Percentiles rank a stretch among this genome's conserved stretches.
Conservation (phyloP, 2,888 invertebrate species). For the Anthoptus insignis region DNA sequence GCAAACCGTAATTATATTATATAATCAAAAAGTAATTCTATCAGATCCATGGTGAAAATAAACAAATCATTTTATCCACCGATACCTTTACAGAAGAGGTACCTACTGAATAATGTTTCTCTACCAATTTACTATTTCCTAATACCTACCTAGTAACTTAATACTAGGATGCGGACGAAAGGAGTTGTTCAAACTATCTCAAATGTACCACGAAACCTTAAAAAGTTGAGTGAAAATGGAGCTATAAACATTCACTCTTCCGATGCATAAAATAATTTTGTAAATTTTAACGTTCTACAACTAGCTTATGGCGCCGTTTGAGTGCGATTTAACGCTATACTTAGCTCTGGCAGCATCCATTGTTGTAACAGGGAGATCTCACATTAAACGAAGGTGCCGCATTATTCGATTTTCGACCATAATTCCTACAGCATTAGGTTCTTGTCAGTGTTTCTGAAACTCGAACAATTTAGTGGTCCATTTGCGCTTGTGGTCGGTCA, state of each 20-base stretch:
- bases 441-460: conserved; percentile 36
- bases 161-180: too few species aligned
- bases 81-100: too few species aligned
- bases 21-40: too few species aligned
- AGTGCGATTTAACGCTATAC: conserved; percentile 35
- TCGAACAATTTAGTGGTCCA: conserved; percentile 19
- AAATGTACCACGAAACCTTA: too few species aligned
- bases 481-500: conserved; percentile 9
- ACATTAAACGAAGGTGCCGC: conserved; percentile 5
- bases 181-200: too few species aligned
- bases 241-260: not conserved
- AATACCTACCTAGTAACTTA: too few species aligned
- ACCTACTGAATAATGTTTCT: too few species aligned
- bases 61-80: too few species aligned
- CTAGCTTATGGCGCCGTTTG: not conserved
- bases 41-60: too few species aligned
- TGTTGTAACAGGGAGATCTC: conserved; percentile 5
- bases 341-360: conserved; percentile 31
- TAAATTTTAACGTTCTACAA: conserved; percentile 4
- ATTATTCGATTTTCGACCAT: conserved; percentile 2
- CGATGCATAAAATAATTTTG: not conserved
- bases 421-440: not conserved
- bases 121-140: too few species aligned
- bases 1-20: too few species aligned
- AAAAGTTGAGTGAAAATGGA: not conserved